Conservation (phyloP, 1,140 invertebrate species). For the Saccostrea glomerata region DNA sequence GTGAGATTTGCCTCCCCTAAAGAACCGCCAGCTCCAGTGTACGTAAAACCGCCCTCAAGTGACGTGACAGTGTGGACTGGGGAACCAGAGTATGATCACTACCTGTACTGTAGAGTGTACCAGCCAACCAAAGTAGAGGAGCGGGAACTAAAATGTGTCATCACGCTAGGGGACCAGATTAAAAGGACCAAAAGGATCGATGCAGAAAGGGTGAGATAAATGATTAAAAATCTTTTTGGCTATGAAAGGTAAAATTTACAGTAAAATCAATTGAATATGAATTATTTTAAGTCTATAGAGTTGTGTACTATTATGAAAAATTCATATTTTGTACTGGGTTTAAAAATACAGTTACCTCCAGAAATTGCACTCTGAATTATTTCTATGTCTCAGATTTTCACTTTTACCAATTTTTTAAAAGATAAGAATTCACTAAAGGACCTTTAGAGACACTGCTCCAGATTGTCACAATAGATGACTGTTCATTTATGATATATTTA, state of each 20-base stretch:
- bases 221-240: no score
- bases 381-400: no score
- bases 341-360: no score
- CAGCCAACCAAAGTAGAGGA: constrained; percentile 71
- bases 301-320: background rate
- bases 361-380: no score
- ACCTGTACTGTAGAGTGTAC: constrained; percentile 72
- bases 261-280: no score
- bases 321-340: background rate
- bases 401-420: no score
- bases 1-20: constrained; percentile 69
- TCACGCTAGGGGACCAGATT: constrained; percentile 71
- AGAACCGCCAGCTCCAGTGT: constrained; percentile 44
- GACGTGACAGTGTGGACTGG: constrained; percentile 70
- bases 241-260: no score
- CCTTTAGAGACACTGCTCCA: no score
- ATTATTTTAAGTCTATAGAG: no score
- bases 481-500: no score
- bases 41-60: constrained; percentile 65
- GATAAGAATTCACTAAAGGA: no score
- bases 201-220: constrained; percentile 44
- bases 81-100: constrained; percentile 74
- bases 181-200: constrained; percentile 72
- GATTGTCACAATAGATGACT: no score
- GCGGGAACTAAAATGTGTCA: constrained; percentile 69